Percentiles rank a stretch among this genome's conserved stretches.
These are phyloP conservation scores for Euphydryas editha DNA, from an alignment of 2,888 invertebrate species.

Conservation along the genomic window DNA sequence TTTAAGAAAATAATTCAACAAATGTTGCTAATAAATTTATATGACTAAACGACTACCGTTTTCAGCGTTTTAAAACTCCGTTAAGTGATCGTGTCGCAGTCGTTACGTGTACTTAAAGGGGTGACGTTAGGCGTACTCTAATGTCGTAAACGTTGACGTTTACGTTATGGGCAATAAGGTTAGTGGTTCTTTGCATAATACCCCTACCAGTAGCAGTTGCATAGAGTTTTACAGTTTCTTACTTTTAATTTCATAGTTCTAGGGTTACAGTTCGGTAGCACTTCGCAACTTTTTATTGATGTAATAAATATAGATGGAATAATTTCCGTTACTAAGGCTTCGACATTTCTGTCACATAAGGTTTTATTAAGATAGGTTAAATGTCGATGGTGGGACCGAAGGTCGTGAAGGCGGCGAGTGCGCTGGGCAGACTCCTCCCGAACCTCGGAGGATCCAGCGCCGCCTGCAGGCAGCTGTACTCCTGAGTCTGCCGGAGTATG, in stretches of 20 bases:
- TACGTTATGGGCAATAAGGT: constrained; percentile 54
- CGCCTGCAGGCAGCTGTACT: too few species aligned
- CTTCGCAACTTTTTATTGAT: not conserved
- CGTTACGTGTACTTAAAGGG: constrained; percentile 39
- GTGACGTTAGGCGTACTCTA: constrained; percentile 47
- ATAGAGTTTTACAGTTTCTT: constrained; percentile 37
- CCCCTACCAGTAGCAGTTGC: constrained; percentile 33
- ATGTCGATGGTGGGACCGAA: too few species aligned
- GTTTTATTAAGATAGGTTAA: too few species aligned
- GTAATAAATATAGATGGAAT: constrained; percentile 25
- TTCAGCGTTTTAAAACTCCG: not conserved
- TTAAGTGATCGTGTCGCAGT: constrained; percentile 28
- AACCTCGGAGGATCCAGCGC: too few species aligned
- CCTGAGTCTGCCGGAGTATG: too few species aligned
- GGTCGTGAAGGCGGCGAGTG: too few species aligned
- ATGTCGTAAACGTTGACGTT: constrained; percentile 48
- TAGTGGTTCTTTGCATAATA: constrained; percentile 57
- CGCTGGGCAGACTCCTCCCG: too few species aligned
- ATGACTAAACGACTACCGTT: too few species aligned
- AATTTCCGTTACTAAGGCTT: too few species aligned
- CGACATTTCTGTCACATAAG: too few species aligned
- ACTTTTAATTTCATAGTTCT: constrained; percentile 13
- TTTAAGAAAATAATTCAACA: too few species aligned
- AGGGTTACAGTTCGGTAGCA: constrained; percentile 1
- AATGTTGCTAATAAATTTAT: too few species aligned